Evolutionary conservation across 2,888 invertebrate species (phyloP).

Genomic region (Bruchidius siliquastri): DNA sequence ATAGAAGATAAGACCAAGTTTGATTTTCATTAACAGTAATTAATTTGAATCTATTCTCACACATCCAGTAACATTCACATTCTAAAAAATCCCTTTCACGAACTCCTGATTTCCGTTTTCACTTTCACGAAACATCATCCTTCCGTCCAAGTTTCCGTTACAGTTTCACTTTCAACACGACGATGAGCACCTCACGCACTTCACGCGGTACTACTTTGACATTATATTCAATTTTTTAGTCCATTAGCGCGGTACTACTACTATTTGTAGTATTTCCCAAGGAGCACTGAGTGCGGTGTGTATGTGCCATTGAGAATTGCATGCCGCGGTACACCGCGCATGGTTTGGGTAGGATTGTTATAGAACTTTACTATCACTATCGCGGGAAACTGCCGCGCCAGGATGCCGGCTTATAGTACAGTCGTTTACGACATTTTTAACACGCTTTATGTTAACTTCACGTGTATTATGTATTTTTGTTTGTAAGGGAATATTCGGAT

Average conservation of each 20-base stretch:
- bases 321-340: conserved; percentile 4
- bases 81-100: background rate
- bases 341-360: background rate
- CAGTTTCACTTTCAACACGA: background rate
- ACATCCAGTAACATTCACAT: background rate
- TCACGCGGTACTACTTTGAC: background rate
- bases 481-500: too few relatives aligned
- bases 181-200: background rate
- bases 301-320: conserved; percentile 23
- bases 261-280: conserved; percentile 19
- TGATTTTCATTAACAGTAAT: too few relatives aligned
- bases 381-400: conserved; percentile 13
- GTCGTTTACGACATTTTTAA: conserved; percentile 5
- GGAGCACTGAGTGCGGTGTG: conserved; percentile 14
- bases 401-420: conserved; percentile 15
- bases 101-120: background rate
- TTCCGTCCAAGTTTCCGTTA: background rate
- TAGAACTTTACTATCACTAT: conserved; percentile 23
- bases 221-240: background rate
- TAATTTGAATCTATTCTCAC: background rate
- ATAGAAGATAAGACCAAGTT: too few relatives aligned
- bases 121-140: background rate
- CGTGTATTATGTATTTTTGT: too few relatives aligned
- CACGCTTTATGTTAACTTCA: too few relatives aligned
- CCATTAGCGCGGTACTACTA: background rate